Evolutionary conservation across 2,797 vertebrate species (phyloP), one percentile per base, ranked within the genome.

Genomic region (Lepus oiostolus): DNA sequence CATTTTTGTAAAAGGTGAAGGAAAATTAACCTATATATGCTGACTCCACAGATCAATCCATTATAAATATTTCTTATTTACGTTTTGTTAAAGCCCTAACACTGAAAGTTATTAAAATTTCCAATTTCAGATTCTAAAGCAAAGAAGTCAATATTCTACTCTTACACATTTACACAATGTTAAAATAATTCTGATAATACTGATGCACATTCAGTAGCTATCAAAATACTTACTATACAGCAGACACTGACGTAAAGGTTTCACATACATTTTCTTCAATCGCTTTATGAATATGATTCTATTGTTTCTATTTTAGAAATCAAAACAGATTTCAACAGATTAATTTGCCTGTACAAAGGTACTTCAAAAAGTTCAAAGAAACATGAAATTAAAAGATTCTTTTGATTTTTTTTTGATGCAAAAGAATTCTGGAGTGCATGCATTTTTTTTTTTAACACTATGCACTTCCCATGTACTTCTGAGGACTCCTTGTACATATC

Each of bases 21-120:
- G 38, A 84, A 88, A 93, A 85, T 58, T 42, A 92, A 67, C 32
- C 67, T 38, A 62, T 1, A 1, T 21, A 30, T 74, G 62, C 70
- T 62, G 60, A 54, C 6, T 74, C 60, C 42, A 70, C 4, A 79
- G 60, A 9, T 67, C 32, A 9, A 68, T 30, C 10, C 76, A 7
- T 21, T 16, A 82, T 28, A 88, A 77, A 92, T 24, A 74, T 21
- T 58, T 50, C 16, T 7, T 74, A 74, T 6, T 52, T 71, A 11
- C 26, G 58, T 62, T 91, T 91, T 82, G 65, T 65, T 76, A 91
- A 92, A 89, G 58, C 14, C 30, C 62, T 76, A 52, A 77, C 32
- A 68, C 68, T 89, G 22, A 79, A 82, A 91, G 77, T 68, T 52
- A 52, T 47, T 16, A 77, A 75, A 77, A 54, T 26, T 14, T 65